Evolutionary conservation across 2,888 invertebrate species (phyloP).

Genomic region (Tolmerus cingulatus): DNA sequence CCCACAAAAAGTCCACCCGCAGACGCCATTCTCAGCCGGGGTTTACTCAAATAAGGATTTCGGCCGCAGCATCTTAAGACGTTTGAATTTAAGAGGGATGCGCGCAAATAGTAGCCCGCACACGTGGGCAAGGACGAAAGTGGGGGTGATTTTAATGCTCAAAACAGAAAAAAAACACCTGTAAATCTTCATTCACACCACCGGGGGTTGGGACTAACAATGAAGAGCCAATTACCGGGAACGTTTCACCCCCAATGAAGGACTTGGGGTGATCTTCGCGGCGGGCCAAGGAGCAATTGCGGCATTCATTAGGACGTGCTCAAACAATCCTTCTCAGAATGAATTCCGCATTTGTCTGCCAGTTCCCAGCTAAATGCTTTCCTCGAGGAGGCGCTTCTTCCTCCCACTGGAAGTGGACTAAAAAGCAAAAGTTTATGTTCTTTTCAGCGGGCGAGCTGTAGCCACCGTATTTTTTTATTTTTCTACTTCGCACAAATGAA

Average conservation of each 20-base stretch:
- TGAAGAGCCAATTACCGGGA: not conserved
- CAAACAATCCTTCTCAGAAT: not conserved
- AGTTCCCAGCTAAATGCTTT: not conserved
- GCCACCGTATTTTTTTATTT: not conserved
- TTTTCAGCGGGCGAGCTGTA: not conserved
- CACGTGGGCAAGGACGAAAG: not conserved
- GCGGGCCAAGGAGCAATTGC: not conserved
- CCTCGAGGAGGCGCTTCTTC: not conserved
- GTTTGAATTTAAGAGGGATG: not conserved
- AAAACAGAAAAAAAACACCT: not conserved
- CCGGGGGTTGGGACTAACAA: not conserved
- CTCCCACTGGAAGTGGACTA: not conserved
- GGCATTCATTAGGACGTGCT: not conserved
- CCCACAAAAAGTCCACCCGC: not conserved
- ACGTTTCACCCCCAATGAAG: not conserved
- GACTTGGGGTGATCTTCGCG: not conserved
- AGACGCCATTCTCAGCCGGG: not conserved
- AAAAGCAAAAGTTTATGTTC: not conserved
- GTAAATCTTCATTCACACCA: not conserved
- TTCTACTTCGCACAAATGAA: not conserved
- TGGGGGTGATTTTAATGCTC: not conserved
- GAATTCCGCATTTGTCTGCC: not conserved
- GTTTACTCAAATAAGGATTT: not conserved
- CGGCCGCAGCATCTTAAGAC: not conserved
- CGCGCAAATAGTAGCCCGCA: not conserved